These are phyloP conservation scores for Bettongia penicillata DNA, from an alignment of 2,113 vertebrate genomes.

Conservation along the genomic window DNA sequence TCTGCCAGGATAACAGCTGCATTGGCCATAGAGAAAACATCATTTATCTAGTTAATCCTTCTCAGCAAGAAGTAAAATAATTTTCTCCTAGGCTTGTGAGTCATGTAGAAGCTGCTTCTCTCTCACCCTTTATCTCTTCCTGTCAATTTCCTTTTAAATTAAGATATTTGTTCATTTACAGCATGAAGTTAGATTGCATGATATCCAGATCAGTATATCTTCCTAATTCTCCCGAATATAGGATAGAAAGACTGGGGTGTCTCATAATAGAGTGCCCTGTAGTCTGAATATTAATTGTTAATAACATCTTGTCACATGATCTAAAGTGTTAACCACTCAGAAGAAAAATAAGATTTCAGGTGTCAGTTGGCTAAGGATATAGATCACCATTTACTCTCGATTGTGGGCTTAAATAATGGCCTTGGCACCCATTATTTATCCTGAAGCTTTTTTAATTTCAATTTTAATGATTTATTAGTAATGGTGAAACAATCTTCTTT, in stretches of 20 bases:
- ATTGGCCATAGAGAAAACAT: slow-evolving; percentile 61
- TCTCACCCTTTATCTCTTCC: slow-evolving; percentile 53
- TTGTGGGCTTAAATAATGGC: slow-evolving; percentile 67
- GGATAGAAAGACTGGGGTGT: background rate
- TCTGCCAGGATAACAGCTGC: slow-evolving; percentile 43
- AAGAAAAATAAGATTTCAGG: slow-evolving; percentile 67
- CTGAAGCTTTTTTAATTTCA: slow-evolving; percentile 77
- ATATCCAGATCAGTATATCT: slow-evolving; percentile 52
- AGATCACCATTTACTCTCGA: slow-evolving; percentile 70
- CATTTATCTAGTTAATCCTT: slow-evolving; percentile 67
- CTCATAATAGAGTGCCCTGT: background rate
- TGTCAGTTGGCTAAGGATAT: slow-evolving; percentile 68
- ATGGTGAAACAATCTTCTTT: slow-evolving; percentile 68
- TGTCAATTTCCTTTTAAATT: slow-evolving; percentile 54
- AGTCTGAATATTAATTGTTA: slow-evolving; percentile 59
- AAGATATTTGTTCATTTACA: slow-evolving; percentile 69
- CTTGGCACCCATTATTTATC: slow-evolving; percentile 70
- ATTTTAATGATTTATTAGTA: slow-evolving; percentile 78
- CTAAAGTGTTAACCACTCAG: slow-evolving; percentile 41
- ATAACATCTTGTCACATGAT: slow-evolving; percentile 41
- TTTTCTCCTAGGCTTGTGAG: slow-evolving; percentile 69
- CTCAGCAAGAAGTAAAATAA: slow-evolving; percentile 70
- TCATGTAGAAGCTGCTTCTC: slow-evolving; percentile 60
- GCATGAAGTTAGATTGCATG: slow-evolving; percentile 48
- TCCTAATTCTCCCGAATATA: slow-evolving; percentile 21